Base-by-base conservation (phyloP, 2,888 invertebrate genomes). In the Odontocolon sp. region DNA sequence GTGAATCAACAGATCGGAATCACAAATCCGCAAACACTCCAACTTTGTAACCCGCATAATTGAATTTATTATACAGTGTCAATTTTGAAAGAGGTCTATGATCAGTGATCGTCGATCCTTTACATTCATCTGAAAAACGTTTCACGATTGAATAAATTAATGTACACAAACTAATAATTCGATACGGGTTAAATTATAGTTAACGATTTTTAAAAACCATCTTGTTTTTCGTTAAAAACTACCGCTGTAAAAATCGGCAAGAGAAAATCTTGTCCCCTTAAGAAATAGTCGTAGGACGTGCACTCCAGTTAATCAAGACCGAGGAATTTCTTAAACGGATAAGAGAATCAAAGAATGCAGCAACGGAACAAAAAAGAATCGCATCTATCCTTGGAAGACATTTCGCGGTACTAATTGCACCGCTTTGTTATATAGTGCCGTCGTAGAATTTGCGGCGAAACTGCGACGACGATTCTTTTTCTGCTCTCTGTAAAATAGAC, bases 381-480 rank as follows among this genome's bases (percentile, higher is more conserved):
- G 16, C 38, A 9, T 14, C 5, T 28, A n/a, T 18, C 21, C 33
- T 47, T 47, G 63, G 36, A 23, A 47, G 47, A 63, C 63, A 23
- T 47, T 63, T 18, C 21, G 4, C 21, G 47, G n/a, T 21, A 47
- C 63, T 47, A 47, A 63, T 63, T 63, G 23, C 28, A 47, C 9
- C n/a, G 36, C 36, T 21, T 63, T 63, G 47, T 63, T 47, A 23
- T 9, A 11, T 14, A 14, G 45, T 47, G 8, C 9, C 47, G 23
- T 47, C 36, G 36, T 47, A 23, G 47, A 63, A 63, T 36, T 47
- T 36, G 6, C 23, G 18, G 8, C 45, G 14, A 47, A 8, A 23
- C 11, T 18, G 47, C 33, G 63, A 14, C 23, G 18, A 47, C 6
- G 11, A 47, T 11, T 47, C 36, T 63, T 40, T 50, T 9, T 50